Conservation (phyloP, 2,888 invertebrate species). For the Cremastobaeus sp. region DNA sequence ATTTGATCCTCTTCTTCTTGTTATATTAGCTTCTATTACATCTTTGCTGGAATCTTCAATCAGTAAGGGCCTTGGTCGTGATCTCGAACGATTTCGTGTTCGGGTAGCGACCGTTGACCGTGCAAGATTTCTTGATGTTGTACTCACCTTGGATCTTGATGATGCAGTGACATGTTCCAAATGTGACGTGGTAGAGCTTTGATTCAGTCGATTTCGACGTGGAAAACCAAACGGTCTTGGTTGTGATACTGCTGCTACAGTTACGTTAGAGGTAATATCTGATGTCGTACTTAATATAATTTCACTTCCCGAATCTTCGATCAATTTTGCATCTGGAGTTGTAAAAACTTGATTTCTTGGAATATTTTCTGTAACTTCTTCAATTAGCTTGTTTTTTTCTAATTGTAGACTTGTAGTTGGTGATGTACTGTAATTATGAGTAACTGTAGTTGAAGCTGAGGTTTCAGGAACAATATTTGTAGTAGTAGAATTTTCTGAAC, state of each 20-base stretch:
- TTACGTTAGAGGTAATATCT: slow-evolving; percentile 61
- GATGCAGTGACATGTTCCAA: slow-evolving; percentile 68
- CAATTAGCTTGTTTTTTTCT: slow-evolving; percentile 27
- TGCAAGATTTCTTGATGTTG: slow-evolving; percentile 73
- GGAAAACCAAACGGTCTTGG: slow-evolving; percentile 80
- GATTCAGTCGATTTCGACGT: slow-evolving; percentile 77
- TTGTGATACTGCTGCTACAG: slow-evolving; percentile 78
- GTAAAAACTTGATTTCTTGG: slow-evolving; percentile 28
- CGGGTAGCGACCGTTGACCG: slow-evolving; percentile 70
- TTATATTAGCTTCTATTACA: slow-evolving; percentile 55
- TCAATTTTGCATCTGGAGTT: slow-evolving; percentile 64
- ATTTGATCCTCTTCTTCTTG: slow-evolving; percentile 62
- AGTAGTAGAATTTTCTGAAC: too few relatives aligned
- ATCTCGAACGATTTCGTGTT: slow-evolving; percentile 69
- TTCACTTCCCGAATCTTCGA: slow-evolving; percentile 73
- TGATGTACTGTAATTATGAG: slow-evolving; percentile 61
- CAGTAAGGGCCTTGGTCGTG: slow-evolving; percentile 61
- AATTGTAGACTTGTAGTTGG: slow-evolving; percentile 34
- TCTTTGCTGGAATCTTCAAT: slow-evolving; percentile 54
- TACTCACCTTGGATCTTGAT: slow-evolving; percentile 72
- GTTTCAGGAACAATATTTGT: too few relatives aligned
- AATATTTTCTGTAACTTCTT: slow-evolving; percentile 12
- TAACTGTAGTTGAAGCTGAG: slow-evolving; percentile 58
- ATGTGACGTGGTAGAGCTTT: slow-evolving; percentile 63
- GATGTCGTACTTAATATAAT: slow-evolving; percentile 69